These are phyloP conservation scores for Loxodonta africana DNA, from an alignment of 2,113 vertebrate species.

Conservation along the genomic window DNA sequence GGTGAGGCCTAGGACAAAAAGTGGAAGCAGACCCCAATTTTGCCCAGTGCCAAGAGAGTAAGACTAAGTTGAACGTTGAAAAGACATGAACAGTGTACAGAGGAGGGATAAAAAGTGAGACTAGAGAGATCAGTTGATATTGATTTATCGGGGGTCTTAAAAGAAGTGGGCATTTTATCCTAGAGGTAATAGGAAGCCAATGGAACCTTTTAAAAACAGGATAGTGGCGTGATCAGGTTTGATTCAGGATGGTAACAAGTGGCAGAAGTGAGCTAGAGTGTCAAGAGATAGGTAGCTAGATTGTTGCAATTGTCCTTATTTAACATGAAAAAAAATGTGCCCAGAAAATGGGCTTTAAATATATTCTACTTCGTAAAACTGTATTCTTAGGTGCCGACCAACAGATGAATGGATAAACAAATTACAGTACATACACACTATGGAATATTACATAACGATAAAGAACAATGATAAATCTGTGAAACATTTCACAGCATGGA, in stretches of 20 bases:
- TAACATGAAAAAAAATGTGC: not conserved
- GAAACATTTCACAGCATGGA: too few species aligned
- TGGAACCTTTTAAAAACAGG: not conserved
- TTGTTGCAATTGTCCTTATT: not conserved
- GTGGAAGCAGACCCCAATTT: not conserved
- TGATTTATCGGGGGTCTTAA: not conserved
- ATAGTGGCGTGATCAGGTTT: not conserved
- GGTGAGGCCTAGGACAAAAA: not conserved
- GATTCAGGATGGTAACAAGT: not conserved
- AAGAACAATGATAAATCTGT: too few species aligned
- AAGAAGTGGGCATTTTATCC: not conserved
- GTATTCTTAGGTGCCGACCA: not conserved
- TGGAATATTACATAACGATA: too few species aligned
- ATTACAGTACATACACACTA: too few species aligned
- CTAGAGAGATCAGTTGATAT: not conserved
- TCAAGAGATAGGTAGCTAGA: not conserved
- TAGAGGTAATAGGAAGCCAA: not conserved
- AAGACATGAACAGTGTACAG: not conserved
- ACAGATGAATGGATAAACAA: too few species aligned
- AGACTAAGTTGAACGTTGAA: not conserved
- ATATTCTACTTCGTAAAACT: constrained; percentile 1
- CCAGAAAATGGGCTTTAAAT: not conserved
- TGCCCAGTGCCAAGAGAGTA: not conserved
- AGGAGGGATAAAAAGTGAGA: not conserved
- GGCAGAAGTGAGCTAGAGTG: not conserved